A percentile compares a stretch with the other conserved stretches of the same genome.
phyloP scores from a whole-genome alignment of 2,113 vertebrate species.

The Psephotus haematonotus region DNA sequence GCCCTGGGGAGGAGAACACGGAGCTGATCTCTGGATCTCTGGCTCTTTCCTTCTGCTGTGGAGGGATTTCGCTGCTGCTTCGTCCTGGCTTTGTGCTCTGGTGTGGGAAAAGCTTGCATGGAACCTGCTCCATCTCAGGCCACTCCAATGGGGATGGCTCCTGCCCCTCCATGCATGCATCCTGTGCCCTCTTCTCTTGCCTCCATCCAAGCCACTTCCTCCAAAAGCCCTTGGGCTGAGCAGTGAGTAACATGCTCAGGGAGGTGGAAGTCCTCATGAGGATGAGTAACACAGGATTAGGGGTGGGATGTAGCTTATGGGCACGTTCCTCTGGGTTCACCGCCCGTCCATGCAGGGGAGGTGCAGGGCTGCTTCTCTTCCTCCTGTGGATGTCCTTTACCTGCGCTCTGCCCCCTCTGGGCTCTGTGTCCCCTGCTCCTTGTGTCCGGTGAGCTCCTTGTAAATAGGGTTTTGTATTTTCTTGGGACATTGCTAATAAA shows the following conservation, averaged over 20 bases:
- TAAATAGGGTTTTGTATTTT: slow-evolving; percentile 71
- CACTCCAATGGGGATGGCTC: background rate
- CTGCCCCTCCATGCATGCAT: background rate
- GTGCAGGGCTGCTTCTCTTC: background rate
- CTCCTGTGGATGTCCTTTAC: background rate
- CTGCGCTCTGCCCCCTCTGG: background rate
- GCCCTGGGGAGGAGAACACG: background rate
- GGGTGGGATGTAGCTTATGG: background rate
- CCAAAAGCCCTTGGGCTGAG: background rate
- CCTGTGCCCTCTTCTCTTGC: background rate
- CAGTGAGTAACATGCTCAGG: background rate
- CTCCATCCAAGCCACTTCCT: background rate
- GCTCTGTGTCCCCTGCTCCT: background rate
- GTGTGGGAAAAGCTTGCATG: background rate
- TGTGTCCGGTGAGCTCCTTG: background rate
- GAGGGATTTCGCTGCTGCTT: background rate
- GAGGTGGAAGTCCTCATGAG: background rate
- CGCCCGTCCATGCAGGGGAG: background rate
- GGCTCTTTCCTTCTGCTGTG: background rate
- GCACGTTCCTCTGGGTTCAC: background rate
- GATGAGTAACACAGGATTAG: background rate
- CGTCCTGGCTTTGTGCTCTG: background rate
- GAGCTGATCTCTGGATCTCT: background rate
- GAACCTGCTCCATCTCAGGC: background rate
- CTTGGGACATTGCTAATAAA: slow-evolving; percentile 64